These are phyloP conservation scores for Hyposoter dolosus DNA, from an alignment of 2,888 invertebrate genomes.

Conservation along the genomic window DNA sequence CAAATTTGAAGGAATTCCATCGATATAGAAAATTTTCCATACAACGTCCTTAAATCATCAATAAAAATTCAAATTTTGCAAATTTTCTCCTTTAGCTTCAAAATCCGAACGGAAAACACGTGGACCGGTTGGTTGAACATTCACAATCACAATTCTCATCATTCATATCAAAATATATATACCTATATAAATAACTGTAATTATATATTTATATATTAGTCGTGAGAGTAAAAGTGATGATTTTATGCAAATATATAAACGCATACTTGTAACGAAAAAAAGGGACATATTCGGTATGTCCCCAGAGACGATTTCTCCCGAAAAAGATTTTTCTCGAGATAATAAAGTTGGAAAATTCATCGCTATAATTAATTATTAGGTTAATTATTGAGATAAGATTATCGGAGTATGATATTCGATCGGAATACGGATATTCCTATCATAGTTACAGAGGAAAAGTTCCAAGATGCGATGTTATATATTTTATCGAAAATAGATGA, in stretches of 20 bases:
- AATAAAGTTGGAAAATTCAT: background rate
- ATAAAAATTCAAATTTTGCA: background rate
- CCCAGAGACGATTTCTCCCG: background rate
- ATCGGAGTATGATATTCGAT: background rate
- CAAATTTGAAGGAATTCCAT: too few relatives aligned
- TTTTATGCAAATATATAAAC: background rate
- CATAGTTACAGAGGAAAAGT: background rate
- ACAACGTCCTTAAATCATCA: too few relatives aligned
- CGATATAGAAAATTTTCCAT: too few relatives aligned
- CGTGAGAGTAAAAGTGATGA: background rate
- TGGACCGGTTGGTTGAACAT: background rate
- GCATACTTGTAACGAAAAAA: background rate
- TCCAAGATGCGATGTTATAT: background rate
- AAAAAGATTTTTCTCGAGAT: background rate
- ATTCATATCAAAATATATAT: slow-evolving; percentile 5
- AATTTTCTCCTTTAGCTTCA: background rate
- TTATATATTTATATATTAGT: background rate
- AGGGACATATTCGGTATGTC: background rate
- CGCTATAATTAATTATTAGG: background rate
- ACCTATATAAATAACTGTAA: background rate
- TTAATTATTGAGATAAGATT: too few relatives aligned
- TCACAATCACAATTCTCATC: slow-evolving; percentile 7
- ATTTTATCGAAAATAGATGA: background rate
- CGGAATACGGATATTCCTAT: background rate
- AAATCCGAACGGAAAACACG: slow-evolving; percentile 19